A percentile compares a stretch with the other conserved stretches of the same genome.
Evolutionary conservation across 2,888 invertebrate genomes (phyloP).

Genomic region (Brachypalpus laphriformis): DNA sequence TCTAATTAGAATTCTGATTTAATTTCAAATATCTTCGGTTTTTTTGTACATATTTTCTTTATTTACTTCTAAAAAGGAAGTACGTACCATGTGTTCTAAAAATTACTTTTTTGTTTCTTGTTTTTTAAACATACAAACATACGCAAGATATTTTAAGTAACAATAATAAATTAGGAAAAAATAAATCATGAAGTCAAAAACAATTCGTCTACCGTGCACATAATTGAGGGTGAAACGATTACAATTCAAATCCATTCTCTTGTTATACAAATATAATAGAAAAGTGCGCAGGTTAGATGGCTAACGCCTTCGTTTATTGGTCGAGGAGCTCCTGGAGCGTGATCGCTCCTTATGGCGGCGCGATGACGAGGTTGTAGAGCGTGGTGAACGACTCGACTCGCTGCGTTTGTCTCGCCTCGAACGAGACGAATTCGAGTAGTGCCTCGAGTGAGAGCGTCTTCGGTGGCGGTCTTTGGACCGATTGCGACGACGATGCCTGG

Average conservation of each 20-base stretch:
- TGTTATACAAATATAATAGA: conserved; percentile 1
- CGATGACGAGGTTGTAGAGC: conserved; percentile 64
- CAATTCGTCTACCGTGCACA: conserved; percentile 68
- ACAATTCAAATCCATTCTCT: conserved; percentile 58
- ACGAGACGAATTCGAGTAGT: conserved; percentile 72
- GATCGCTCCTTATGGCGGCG: conserved; percentile 64
- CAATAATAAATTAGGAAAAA: conserved; percentile 70
- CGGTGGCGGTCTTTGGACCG: conserved; percentile 55
- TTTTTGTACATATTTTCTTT: conserved; percentile 52
- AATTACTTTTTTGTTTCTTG: conserved; percentile 57
- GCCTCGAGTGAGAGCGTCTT: conserved; percentile 67
- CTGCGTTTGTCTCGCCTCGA: conserved; percentile 72
- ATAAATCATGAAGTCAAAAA: conserved; percentile 43
- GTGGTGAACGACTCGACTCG: conserved; percentile 76
- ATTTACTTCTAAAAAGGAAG: conserved; percentile 72
- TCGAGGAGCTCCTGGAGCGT: conserved; percentile 62
- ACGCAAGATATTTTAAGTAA: conserved; percentile 65
- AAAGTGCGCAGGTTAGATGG: neutral
- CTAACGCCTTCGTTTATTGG: conserved; percentile 69
- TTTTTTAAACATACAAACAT: conserved; percentile 66
- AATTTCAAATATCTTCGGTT: too few species aligned
- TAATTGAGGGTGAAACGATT: conserved; percentile 46
- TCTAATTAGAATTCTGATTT: too few species aligned
- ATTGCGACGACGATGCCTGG: conserved; percentile 49
- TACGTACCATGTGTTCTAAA: conserved; percentile 59